Evolutionary conservation across 2,888 invertebrate species (phyloP), one percentile per base, ranked within the genome.

Genomic region (Brachycybe producta): DNA sequence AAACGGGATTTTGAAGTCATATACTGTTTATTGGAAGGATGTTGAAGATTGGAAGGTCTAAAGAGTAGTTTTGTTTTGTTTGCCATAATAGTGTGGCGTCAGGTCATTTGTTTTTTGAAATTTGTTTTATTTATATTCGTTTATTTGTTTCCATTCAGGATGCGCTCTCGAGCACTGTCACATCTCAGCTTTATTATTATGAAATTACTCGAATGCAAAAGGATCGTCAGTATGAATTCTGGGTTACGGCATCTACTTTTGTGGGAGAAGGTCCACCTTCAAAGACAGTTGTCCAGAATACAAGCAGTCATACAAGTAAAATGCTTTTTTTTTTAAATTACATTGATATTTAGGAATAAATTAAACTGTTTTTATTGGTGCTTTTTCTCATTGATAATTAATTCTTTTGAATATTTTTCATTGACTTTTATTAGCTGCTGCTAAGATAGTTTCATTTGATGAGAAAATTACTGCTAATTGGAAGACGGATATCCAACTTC

Each of bases 1-100:
- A 45, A 94, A 94, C 64, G 95, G 95, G 34, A 78, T 91, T 48
- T 82, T 94, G 54, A 85, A 82, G 41, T 88, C 90, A 65, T 95
- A 94, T 70, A 87, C 85, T 24, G 84, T 94, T 21, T 92, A 92
- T 71, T 81, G 82, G 11, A 64, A 64, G 52, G n/a, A n/a, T n/a
- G n/a, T n/a, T n/a, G n/a, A n/a, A n/a, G n/a, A n/a, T n/a, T n/a
- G n/a, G n/a, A n/a, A n/a, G n/a, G n/a, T n/a, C n/a, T n/a, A n/a
- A n/a, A n/a, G n/a, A n/a, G n/a, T n/a, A n/a, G n/a, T n/a, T n/a
- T n/a, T n/a, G n/a, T n/a, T 30, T n/a, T 11, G 32, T 30, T 30
- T 30, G n/a, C n/a, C n/a, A n/a, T n/a, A n/a, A n/a, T n/a, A n/a
- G n/a, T n/a, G n/a, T n/a, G n/a, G n/a, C n/a, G n/a, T n/a, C n/a